phyloP scores from a whole-genome alignment of 2,797 vertebrate genomes.

The Moxostoma hubbsi region DNA sequence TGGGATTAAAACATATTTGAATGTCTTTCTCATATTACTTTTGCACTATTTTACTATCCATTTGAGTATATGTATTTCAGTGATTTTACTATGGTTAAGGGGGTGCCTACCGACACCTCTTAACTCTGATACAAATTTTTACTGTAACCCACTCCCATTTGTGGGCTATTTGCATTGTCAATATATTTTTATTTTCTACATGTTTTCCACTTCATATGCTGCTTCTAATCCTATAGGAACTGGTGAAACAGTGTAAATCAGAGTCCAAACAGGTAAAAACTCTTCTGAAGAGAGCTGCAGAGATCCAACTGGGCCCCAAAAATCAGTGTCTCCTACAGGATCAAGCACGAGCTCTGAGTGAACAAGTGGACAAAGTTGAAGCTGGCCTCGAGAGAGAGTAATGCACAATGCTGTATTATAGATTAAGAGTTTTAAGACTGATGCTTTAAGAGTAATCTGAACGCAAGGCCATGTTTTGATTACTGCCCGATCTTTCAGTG shows the following conservation, averaged over 20 bases:
- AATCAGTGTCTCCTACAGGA: constrained; percentile 84
- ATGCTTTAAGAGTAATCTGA: neutral
- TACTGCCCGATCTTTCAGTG: constrained; percentile 73
- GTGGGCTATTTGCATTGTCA: neutral
- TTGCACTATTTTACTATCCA: no score
- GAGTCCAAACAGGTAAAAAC: constrained; percentile 85
- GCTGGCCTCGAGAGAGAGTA: constrained; percentile 91
- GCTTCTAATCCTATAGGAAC: constrained; percentile 76
- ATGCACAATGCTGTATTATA: constrained; percentile 19
- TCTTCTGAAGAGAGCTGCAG: constrained; percentile 87
- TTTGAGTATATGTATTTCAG: neutral
- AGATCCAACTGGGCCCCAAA: constrained; percentile 90
- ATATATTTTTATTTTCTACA: neutral
- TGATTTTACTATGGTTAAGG: neutral
- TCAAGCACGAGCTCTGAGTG: constrained; percentile 84
- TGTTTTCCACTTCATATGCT: neutral
- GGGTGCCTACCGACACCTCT: no score
- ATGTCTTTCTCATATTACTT: no score
- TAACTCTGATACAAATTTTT: no score
- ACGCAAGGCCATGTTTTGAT: neutral
- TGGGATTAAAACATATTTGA: no score
- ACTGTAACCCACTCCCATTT: no score
- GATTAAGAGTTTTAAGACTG: neutral
- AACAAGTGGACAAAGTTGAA: constrained; percentile 87
- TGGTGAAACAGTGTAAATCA: constrained; percentile 83